Percentiles rank a stretch among this genome's conserved stretches.
Conservation (phyloP, 2,888 invertebrate species). For the Andrena trimmerana region DNA sequence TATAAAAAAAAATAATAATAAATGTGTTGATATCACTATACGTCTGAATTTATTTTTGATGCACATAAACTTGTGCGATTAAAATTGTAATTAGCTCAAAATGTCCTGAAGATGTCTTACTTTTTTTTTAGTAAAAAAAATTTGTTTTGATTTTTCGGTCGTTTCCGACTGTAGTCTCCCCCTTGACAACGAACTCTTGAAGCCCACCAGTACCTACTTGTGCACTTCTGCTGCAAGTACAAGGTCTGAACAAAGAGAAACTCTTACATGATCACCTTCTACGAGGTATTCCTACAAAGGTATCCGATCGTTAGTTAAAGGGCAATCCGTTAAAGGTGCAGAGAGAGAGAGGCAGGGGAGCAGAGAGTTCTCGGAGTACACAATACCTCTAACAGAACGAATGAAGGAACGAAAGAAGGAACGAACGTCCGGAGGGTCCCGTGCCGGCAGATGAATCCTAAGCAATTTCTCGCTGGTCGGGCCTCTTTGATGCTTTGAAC, state of each 20-base stretch:
- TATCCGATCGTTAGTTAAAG: conserved; percentile 63
- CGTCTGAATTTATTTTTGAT: too few species aligned
- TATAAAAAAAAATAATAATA: too few species aligned
- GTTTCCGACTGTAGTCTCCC: too few species aligned
- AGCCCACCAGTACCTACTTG: not conserved
- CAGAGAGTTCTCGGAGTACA: conserved; percentile 1
- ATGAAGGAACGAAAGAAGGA: conserved; percentile 28
- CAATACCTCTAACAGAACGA: conserved; percentile 41
- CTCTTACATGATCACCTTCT: conserved; percentile 16
- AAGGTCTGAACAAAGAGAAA: conserved; percentile 22
- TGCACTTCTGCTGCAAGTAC: conserved; percentile 1
- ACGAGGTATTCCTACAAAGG: conserved; percentile 43
- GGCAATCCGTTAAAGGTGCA: conserved; percentile 60
- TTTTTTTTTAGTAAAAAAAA: too few species aligned
- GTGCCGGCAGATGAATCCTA: conserved; percentile 82
- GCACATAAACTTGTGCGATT: too few species aligned
- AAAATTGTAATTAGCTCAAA: too few species aligned
- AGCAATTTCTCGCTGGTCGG: conserved; percentile 84
- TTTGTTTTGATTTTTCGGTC: too few species aligned
- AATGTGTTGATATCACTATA: too few species aligned
- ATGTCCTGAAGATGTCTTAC: too few species aligned
- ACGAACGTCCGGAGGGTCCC: conserved; percentile 64
- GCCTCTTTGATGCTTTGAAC: conserved; percentile 85
- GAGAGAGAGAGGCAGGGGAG: conserved; percentile 10
- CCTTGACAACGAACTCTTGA: too few species aligned